Conservation (phyloP, 2,113 vertebrate species). For the Ailuropoda melanoleuca region DNA sequence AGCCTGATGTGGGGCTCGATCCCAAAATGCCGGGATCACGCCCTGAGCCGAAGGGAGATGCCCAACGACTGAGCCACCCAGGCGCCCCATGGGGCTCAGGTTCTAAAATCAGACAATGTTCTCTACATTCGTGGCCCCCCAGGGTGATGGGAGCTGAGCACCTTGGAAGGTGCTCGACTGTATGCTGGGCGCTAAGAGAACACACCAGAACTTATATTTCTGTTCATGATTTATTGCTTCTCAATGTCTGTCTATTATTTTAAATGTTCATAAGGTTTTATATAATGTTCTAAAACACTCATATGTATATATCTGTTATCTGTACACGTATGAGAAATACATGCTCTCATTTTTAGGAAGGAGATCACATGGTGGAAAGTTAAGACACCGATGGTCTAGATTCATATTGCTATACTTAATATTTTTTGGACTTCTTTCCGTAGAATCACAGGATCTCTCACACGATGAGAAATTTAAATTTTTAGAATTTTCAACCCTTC, state of each 20-base stretch:
- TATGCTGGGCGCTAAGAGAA: neutral
- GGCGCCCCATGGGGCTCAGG: too few species aligned
- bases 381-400: neutral
- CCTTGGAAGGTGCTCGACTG: neutral
- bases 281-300: neutral
- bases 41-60: too few species aligned
- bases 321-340: neutral
- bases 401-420: too few species aligned
- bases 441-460: neutral
- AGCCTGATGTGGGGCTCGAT: too few species aligned
- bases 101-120: neutral
- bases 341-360: neutral
- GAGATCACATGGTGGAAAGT: neutral
- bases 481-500: neutral
- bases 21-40: too few species aligned
- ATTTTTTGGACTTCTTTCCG: neutral
- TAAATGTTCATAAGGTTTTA: neutral
- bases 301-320: too few species aligned
- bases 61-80: neutral
- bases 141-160: too few species aligned
- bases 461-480: neutral
- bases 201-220: neutral
- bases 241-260: neutral
- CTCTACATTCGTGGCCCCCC: rapidly evolving
- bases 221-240: neutral